A percentile compares a stretch with the other conserved stretches of the same genome.
phyloP scores from a whole-genome alignment of 2,113 vertebrate species.

The Speoplatyrhinus poulsoni region DNA sequence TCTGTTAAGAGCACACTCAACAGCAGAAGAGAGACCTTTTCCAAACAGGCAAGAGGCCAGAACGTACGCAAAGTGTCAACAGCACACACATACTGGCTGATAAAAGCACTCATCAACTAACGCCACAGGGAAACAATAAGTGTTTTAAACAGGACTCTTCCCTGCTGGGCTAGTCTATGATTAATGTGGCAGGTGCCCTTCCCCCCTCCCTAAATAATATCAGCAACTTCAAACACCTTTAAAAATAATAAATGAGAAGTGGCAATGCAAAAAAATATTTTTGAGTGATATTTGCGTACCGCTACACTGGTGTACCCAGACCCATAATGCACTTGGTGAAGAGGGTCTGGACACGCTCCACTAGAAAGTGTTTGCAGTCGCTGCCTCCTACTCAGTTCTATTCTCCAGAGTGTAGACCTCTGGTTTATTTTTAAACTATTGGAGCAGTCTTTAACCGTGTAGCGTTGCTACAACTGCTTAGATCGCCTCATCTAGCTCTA shows the following conservation, averaged over 20 bases:
- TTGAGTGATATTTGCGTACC: constrained; percentile 53
- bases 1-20: too few species aligned
- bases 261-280: neutral
- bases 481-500: neutral
- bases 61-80: neutral
- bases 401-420: too few species aligned
- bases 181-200: constrained; percentile 7
- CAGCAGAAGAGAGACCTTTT: too few species aligned
- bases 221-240: constrained; percentile 39
- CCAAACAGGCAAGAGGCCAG: too few species aligned
- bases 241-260: constrained; percentile 52
- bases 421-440: too few species aligned
- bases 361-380: too few species aligned
- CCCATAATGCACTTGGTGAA: too few species aligned
- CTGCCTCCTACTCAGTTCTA: too few species aligned
- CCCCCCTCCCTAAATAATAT: constrained; percentile 35
- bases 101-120: constrained; percentile 1
- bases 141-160: constrained; percentile 4
- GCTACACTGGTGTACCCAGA: too few species aligned
- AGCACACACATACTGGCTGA: neutral
- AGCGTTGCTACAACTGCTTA: constrained; percentile 19
- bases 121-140: neutral
- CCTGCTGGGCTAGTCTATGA: constrained; percentile 22
- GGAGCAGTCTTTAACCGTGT: too few species aligned
- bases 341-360: too few species aligned